These are phyloP conservation scores for Lagenorhynchus albirostris DNA, from an alignment of 2,113 vertebrate species.

Conservation along the genomic window DNA sequence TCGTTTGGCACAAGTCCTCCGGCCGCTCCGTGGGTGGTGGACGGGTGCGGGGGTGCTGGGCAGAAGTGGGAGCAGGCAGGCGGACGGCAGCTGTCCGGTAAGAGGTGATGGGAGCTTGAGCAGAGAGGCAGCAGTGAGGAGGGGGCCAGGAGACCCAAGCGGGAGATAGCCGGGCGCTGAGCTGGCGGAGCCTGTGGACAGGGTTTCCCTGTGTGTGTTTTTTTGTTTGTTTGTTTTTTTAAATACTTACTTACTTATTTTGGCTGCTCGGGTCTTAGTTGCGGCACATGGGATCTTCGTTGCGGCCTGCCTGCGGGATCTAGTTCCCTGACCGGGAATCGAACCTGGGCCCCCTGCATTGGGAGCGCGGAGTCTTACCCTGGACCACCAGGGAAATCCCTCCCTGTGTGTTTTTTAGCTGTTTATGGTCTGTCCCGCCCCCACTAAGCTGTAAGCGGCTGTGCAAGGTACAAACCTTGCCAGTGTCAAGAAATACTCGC, in stretches of 20 bases:
- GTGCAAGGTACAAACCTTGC: not conserved
- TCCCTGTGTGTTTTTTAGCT: not conserved
- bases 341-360: too few relatives aligned
- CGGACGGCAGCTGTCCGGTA: not conserved
- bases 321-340: too few relatives aligned
- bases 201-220: too few relatives aligned
- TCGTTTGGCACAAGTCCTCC: not conserved
- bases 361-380: too few relatives aligned
- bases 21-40: not conserved
- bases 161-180: fast-evolving
- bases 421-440: not conserved
- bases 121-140: not conserved
- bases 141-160: fast-evolving
- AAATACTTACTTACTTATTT: too few relatives aligned
- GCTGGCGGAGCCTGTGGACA: fast-evolving
- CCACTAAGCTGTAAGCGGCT: not conserved
- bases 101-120: not conserved
- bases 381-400: too few relatives aligned
- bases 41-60: not conserved
- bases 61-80: fast-evolving
- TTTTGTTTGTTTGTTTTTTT: too few relatives aligned
- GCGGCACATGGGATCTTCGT: too few relatives aligned
- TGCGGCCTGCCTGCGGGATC: too few relatives aligned
- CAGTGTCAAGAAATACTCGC: not conserved
- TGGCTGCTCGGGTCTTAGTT: too few relatives aligned